A percentile compares a stretch with the other conserved stretches of the same genome.
Conservation (phyloP, 2,113 vertebrate species). For the Gambusia affinis region DNA sequence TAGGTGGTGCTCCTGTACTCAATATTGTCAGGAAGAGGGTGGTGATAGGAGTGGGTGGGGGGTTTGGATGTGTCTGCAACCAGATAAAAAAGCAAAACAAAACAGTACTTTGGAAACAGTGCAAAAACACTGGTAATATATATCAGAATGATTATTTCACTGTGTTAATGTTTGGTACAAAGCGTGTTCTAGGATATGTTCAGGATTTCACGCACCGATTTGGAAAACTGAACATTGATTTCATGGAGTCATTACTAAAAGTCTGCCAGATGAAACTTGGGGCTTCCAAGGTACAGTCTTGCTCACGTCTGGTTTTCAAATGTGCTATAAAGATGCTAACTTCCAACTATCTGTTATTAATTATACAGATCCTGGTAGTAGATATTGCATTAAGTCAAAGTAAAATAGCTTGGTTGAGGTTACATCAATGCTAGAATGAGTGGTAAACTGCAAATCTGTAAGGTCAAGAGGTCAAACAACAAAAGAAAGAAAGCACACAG, state of each 20-base stretch:
- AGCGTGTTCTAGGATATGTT: neutral
- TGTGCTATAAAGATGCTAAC: neutral
- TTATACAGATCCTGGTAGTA: neutral
- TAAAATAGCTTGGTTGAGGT: neutral
- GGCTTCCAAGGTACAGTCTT: neutral
- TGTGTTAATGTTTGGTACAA: neutral
- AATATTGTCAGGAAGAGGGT: constrained; percentile 81
- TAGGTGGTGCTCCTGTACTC: constrained; percentile 89
- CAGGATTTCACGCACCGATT: neutral
- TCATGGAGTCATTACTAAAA: neutral
- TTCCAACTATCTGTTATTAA: neutral
- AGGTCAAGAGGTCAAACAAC: too few species aligned
- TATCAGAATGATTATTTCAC: constrained; percentile 2
- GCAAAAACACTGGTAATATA: neutral
- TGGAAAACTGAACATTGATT: neutral
- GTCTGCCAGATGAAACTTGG: neutral
- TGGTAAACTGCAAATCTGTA: too few species aligned
- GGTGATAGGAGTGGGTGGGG: constrained; percentile 76
- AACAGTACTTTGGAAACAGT: neutral
- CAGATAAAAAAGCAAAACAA: constrained; percentile 1
- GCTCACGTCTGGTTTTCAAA: neutral
- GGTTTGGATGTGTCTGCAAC: constrained; percentile 75
- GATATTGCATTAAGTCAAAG: neutral
- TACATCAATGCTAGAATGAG: neutral
- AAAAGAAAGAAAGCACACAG: neutral